Base-by-base conservation (phyloP, 2,113 vertebrate genomes). In the Panthera tigris region DNA sequence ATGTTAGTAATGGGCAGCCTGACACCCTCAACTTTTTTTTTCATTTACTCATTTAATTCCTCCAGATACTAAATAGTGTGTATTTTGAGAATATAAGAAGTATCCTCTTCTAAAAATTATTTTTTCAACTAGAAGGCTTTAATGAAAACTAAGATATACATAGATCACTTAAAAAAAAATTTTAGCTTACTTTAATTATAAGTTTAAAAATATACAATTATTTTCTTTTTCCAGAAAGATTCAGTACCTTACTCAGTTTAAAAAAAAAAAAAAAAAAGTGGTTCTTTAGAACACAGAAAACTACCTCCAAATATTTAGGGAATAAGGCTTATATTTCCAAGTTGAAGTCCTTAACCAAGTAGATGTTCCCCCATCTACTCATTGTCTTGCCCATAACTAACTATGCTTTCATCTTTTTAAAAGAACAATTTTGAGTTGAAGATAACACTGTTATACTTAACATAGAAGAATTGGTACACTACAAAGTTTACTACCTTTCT, bases 321-420 rank as follows among this genome's bases (percentile, higher is more conserved):
- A 27, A 82, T 83, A 78, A 80, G 65, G 14, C n/a, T 90, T 55
- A 1, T 31, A 45, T 15, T 76, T 91, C 18, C 14, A 61, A 33
- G 25, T 76, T 76, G n/a, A 96, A 89, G 57, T 81, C 45, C 31
- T 41, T 80, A 85, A 25, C 15, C 39, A 41, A 48, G 23, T 48
- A 80, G 66, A 76, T 39, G 15, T 57, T 57, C 45, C n/a, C 45
- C 11, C 5, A 36, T 93, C 36, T 95, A 4, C 95, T 92, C 0
- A 0, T 33, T 66, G 94, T 97, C 95, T 97, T 99, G 98, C 98
- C 98, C 98, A 98, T 98, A 98, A 98, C 98, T 98, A 98, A 98
- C 96, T 63, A 36, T 97, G 92, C 14, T 4, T 95, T 98, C 95
- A 95, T 97, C 97, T 61, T 82, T 94, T 97, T 94, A 84, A 81